phyloP scores from a whole-genome alignment of 1,140 invertebrate genomes.

The Drosophila setifemur region DNA sequence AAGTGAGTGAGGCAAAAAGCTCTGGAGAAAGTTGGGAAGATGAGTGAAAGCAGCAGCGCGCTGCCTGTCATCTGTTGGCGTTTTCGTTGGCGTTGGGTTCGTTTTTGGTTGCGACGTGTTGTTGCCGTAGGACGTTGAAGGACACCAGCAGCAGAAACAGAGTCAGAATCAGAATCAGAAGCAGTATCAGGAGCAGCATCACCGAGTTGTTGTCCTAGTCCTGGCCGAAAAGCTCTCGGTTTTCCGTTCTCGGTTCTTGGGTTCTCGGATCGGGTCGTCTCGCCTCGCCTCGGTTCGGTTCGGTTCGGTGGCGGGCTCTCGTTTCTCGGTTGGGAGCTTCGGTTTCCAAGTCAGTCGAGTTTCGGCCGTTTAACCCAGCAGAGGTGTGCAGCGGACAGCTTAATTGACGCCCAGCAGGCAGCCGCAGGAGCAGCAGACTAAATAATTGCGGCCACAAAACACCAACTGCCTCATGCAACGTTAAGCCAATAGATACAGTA shows the following conservation, averaged over 20 bases:
- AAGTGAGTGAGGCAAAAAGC: conserved; percentile 46
- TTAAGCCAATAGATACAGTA: not conserved
- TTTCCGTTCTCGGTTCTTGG: not conserved
- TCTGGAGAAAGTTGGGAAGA: conserved; percentile 45
- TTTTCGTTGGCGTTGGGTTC: conserved; percentile 67
- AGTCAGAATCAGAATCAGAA: conserved; percentile 2
- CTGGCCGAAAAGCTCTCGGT: conserved; percentile 64
- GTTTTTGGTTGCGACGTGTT: conserved; percentile 55
- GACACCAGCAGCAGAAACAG: conserved; percentile 48
- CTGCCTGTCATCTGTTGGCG: conserved; percentile 76
- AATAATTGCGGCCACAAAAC: conserved; percentile 30
- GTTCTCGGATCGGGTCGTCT: conserved; percentile 7
- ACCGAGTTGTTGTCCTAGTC: conserved; percentile 72
- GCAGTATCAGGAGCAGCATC: conserved; percentile 14
- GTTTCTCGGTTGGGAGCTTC: conserved; percentile 12
- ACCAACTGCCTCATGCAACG: conserved; percentile 7
- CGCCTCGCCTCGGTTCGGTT: too few relatives aligned
- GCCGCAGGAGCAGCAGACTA: conserved; percentile 23
- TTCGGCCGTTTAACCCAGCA: conserved; percentile 73
- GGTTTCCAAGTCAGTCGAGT: conserved; percentile 63
- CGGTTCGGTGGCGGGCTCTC: conserved; percentile 1
- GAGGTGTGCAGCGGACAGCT: conserved; percentile 64
- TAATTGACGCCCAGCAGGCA: conserved; percentile 5
- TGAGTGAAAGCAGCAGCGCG: conserved; percentile 64
- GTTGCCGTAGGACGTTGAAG: conserved; percentile 77